Conservation (phyloP, 2,888 invertebrate genomes). For the Pocota personata region DNA sequence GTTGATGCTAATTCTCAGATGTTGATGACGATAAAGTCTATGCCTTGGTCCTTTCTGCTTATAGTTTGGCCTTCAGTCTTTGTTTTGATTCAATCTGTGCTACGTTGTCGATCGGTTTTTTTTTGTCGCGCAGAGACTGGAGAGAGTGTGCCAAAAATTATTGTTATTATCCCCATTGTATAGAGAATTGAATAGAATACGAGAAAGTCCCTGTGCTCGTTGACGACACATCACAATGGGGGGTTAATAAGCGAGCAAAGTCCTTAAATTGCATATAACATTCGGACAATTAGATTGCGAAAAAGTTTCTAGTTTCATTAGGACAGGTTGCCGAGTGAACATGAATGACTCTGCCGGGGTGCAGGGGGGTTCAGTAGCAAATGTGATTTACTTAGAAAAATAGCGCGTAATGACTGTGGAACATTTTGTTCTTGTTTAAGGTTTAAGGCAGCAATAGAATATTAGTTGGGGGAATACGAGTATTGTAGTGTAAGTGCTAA, state of each 20-base stretch:
- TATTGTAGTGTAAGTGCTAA: too few relatives aligned
- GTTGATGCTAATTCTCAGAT: constrained; percentile 28
- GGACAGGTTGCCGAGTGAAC: background rate
- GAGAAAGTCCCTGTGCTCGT: constrained; percentile 5
- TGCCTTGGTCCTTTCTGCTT: background rate
- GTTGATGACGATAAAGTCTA: constrained; percentile 26
- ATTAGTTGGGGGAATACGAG: too few relatives aligned
- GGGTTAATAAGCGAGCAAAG: constrained; percentile 67
- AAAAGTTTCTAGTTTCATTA: constrained; percentile 47
- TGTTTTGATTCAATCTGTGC: constrained; percentile 29
- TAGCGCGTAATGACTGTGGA: constrained; percentile 3
- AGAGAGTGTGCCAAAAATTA: constrained; percentile 39
- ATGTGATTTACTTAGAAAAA: constrained; percentile 15
- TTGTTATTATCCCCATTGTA: constrained; percentile 66
- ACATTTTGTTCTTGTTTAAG: background rate
- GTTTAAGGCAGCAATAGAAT: too few relatives aligned
- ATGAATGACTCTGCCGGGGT: background rate
- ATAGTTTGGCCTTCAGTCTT: background rate
- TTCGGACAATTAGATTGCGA: constrained; percentile 53
- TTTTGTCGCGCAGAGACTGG: background rate
- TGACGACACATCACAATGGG: constrained; percentile 51
- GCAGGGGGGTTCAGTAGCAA: background rate
- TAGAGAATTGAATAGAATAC: constrained; percentile 23
- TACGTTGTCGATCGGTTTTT: background rate
- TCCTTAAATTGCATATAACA: constrained; percentile 37